Conservation (phyloP, 2,113 vertebrate genomes). For the Dromas ardeola region DNA sequence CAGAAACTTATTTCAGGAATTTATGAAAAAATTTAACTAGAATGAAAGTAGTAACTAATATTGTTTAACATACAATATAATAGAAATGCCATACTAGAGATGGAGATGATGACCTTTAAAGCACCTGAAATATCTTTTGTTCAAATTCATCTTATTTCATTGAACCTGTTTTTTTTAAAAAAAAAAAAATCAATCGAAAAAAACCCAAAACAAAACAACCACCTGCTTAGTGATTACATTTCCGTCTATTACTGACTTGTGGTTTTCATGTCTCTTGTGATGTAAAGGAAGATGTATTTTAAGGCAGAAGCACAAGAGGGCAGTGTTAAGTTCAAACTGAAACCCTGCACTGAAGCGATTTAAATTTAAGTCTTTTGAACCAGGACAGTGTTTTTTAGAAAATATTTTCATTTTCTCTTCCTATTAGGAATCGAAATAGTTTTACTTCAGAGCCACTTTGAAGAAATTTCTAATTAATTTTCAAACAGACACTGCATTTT, state of each 20-base stretch:
- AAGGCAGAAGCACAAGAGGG: constrained; percentile 54
- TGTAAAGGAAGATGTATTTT: background rate
- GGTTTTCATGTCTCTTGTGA: background rate
- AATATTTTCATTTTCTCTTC: background rate
- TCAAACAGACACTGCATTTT: background rate
- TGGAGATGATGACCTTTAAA: background rate
- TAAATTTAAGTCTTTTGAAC: background rate
- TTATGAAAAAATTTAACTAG: background rate
- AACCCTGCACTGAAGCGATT: background rate
- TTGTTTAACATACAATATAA: background rate
- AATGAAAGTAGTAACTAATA: background rate
- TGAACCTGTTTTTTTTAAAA: background rate
- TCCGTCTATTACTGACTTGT: background rate
- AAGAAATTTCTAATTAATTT: constrained; percentile 48
- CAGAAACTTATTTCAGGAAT: background rate
- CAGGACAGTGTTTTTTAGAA: background rate
- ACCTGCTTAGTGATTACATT: background rate
- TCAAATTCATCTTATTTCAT: background rate
- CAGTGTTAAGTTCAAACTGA: constrained; percentile 60
- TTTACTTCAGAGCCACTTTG: constrained; percentile 24
- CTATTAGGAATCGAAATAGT: background rate
- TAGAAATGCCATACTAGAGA: background rate
- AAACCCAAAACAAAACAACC: background rate
- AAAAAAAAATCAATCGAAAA: background rate
- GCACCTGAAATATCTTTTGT: background rate